A percentile compares a stretch with the other conserved stretches of the same genome.
Evolutionary conservation across 2,888 invertebrate species (phyloP).

Genomic region (Drosophila leonis): DNA sequence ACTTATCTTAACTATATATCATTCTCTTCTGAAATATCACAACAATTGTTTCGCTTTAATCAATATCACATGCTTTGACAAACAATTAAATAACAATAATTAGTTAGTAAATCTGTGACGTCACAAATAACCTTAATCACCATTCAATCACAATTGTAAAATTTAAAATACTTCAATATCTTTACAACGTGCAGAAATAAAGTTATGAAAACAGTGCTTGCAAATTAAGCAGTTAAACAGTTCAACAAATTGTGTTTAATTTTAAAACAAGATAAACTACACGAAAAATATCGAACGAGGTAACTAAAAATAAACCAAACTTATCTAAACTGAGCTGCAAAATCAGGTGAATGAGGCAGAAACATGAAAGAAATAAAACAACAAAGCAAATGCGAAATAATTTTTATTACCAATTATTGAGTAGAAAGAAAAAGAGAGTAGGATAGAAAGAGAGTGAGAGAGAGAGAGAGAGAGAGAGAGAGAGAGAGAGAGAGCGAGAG

Average conservation of each 20-base stretch:
- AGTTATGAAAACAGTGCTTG: slow-evolving; percentile 62
- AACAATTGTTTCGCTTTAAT: not conserved
- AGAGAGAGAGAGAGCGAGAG: slow-evolving; percentile 2
- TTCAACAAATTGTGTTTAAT: slow-evolving; percentile 58
- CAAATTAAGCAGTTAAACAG: slow-evolving; percentile 35
- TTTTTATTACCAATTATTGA: slow-evolving; percentile 59
- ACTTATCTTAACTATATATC: not conserved
- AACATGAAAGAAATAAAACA: slow-evolving; percentile 30
- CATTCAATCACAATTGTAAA: slow-evolving; percentile 32
- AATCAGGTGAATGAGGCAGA: slow-evolving; percentile 6
- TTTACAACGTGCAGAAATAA: slow-evolving; percentile 28
- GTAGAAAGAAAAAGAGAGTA: not conserved
- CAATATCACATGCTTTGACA: not conserved
- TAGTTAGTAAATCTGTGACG: not conserved
- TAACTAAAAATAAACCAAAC: slow-evolving; percentile 55
- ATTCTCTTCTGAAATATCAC: not conserved
- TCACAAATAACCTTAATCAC: not conserved
- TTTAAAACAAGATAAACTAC: slow-evolving; percentile 70
- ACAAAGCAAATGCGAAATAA: slow-evolving; percentile 50
- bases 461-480: not conserved
- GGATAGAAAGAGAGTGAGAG: not conserved
- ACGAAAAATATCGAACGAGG: slow-evolving; percentile 1
- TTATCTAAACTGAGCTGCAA: slow-evolving; percentile 32
- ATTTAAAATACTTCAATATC: slow-evolving; percentile 26
- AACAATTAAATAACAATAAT: not conserved